Percentiles rank a stretch among this genome's conserved stretches.
Evolutionary conservation across 2,797 vertebrate species (phyloP).

Genomic region (Sciurus vulgaris): DNA sequence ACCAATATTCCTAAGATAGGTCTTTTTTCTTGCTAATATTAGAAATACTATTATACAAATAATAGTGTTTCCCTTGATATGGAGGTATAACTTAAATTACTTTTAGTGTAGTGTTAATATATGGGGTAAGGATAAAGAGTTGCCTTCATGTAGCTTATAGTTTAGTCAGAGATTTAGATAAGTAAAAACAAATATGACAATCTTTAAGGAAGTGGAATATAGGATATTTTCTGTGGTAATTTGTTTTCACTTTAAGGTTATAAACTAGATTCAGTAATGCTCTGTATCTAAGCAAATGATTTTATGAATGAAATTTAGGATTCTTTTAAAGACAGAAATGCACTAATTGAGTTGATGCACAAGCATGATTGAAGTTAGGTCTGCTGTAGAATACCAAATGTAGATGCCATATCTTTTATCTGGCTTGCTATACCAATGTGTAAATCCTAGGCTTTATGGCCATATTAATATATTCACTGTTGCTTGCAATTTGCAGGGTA

Average conservation of each 20-base stretch:
- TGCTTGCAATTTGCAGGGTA: not conserved
- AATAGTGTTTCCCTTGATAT: not conserved
- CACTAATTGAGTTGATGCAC: not conserved
- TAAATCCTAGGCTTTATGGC: not conserved
- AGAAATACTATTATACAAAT: not conserved
- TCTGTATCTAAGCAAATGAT: conserved; percentile 31
- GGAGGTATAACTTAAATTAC: not conserved
- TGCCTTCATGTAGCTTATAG: conserved; percentile 1
- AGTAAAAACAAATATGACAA: conserved; percentile 30
- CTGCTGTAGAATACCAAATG: conserved; percentile 34
- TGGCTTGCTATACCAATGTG: not conserved
- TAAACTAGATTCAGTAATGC: conserved; percentile 55
- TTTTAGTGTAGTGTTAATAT: not conserved
- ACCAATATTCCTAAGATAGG: conserved; percentile 21
- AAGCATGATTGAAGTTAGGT: conserved; percentile 41
- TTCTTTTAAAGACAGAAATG: conserved; percentile 57
- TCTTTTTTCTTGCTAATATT: conserved; percentile 50
- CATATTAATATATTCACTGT: conserved; percentile 9
- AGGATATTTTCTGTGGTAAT: not conserved
- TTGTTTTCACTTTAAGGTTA: conserved; percentile 32
- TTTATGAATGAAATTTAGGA: conserved; percentile 52
- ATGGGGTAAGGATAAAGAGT: not conserved
- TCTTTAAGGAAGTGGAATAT: not conserved
- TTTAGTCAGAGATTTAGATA: conserved; percentile 12
- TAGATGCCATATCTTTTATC: conserved; percentile 41